Conservation (phyloP, 2,113 vertebrate genomes). For the Cottus gobio region DNA sequence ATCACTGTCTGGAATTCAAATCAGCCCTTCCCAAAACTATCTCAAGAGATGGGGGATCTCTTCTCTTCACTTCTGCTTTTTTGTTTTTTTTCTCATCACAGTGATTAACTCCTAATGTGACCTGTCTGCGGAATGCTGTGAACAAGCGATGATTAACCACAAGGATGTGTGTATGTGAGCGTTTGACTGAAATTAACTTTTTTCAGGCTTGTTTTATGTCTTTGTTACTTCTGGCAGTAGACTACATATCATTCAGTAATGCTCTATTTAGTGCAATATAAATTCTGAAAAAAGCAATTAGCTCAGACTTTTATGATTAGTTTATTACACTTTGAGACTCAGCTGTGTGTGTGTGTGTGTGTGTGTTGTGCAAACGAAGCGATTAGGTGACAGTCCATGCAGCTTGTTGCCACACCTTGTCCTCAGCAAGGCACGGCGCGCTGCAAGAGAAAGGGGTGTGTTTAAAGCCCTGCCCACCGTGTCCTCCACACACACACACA, state of each 20-base stretch:
- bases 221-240: background rate
- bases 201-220: background rate
- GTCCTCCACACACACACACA: conserved; percentile 41
- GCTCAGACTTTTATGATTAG: background rate
- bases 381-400: conserved; percentile 44
- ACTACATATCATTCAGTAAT: background rate
- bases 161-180: background rate
- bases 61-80: conserved; percentile 35
- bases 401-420: conserved; percentile 73
- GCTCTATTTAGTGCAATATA: background rate
- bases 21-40: conserved; percentile 45
- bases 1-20: conserved; percentile 26
- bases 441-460: conserved; percentile 72
- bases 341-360: conserved; percentile 16
- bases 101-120: conserved; percentile 39
- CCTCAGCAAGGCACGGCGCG: conserved; percentile 32
- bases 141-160: conserved; percentile 58
- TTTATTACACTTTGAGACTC: conserved; percentile 22
- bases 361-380: conserved; percentile 42
- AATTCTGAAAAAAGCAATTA: background rate
- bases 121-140: conserved; percentile 46
- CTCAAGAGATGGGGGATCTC: too few species aligned
- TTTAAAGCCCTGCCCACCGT: conserved; percentile 60
- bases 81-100: conserved; percentile 8
- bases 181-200: background rate